Evolutionary conservation across 2,888 invertebrate species (phyloP), one percentile per base, ranked within the genome.

Genomic region (Galeopsomyia nigrocyanea): DNA sequence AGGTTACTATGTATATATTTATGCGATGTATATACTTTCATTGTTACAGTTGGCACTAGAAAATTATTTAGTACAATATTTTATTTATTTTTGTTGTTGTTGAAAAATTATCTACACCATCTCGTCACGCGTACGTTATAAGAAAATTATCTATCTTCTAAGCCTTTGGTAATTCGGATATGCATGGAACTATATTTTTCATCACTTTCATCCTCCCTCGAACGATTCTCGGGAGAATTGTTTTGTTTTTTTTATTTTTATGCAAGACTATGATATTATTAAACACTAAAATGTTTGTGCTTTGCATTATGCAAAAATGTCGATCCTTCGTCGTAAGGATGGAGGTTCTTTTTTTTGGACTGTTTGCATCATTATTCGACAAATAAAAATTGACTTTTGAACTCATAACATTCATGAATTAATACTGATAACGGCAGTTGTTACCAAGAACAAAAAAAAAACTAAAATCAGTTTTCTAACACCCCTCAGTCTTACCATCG

Each of bases 141-240:
- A 70, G 77, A 76, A 79, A 80, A 78, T 39, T 39, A 39, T 39
- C 79, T 81, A 81, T 80, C 77, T 78, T 77, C 79, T 80, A 80
- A 78, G 74, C 76, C 77, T 83, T 84, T 83, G 84, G 82, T 85
- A 84, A 83, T 83, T 82, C 80, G 82, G 82, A 81, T 82, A 83
- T 83, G 84, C 84, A 82, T 85, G 84, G 83, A 84, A 85, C 84
- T 84, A 83, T 84, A 80, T 82, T 84, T 81, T 81, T 84, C 82
- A 83, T 83, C 82, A 82, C 82, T 83, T 80, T 78, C 77, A 77
- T 76, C 65, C 73, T 64, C 60, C 31, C 17, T 55, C 46, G 55
- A 22, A 53, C 63, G 51, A 64, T 56, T 65, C 49, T 55, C 56
- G n/a, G 22, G 57, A 64, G 31, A 71, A 58, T 47, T n/a, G n/a